Evolutionary conservation across 2,113 vertebrate species (phyloP).

Genomic region (Pteruthius melanotis): DNA sequence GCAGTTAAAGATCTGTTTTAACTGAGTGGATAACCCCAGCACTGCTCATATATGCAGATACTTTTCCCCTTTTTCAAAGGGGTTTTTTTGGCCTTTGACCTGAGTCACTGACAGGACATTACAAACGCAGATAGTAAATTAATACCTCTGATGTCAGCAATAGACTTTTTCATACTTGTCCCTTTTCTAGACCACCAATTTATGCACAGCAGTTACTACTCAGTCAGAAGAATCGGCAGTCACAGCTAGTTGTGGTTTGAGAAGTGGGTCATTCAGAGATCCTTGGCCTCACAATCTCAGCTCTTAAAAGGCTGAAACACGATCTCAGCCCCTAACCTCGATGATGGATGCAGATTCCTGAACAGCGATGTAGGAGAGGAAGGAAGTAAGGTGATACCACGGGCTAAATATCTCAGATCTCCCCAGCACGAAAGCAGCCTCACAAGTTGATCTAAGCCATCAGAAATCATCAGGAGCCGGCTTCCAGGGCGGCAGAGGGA

Average conservation of each 20-base stretch:
- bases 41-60: neutral
- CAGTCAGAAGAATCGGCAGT: neutral
- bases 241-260: neutral
- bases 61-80: neutral
- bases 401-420: neutral
- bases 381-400: neutral
- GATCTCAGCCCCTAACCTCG: neutral
- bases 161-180: neutral
- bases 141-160: neutral
- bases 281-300: neutral
- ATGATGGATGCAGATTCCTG: neutral
- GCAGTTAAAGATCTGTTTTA: neutral
- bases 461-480: fast-evolving
- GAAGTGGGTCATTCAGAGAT: neutral
- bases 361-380: neutral
- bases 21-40: neutral
- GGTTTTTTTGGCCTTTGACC: neutral
- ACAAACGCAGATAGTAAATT: neutral
- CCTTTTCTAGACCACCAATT: neutral
- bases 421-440: neutral
- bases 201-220: neutral
- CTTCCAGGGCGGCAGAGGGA: neutral
- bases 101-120: neutral
- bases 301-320: neutral
- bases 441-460: neutral